Percentiles rank a stretch among this genome's conserved stretches.
phyloP scores from a whole-genome alignment of 2,888 invertebrate genomes.

The Falcaria lacertinaria region DNA sequence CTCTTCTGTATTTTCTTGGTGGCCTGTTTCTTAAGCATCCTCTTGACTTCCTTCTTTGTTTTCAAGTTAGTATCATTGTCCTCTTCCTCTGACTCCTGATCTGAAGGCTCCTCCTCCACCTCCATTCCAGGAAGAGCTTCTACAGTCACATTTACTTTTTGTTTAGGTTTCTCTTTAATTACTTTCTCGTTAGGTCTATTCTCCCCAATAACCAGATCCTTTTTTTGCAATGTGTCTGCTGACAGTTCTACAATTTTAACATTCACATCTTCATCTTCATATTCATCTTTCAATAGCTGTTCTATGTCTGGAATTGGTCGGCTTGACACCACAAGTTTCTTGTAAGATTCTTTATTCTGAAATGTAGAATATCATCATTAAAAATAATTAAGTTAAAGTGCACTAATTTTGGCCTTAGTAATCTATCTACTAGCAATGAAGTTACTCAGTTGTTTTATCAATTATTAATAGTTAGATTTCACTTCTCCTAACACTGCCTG shows the following conservation, averaged over 20 bases:
- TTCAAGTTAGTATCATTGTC: conserved; percentile 50
- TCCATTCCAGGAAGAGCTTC: conserved; percentile 59
- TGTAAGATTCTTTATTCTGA: conserved; percentile 84
- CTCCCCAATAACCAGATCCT: conserved; percentile 85
- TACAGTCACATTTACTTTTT: conserved; percentile 28
- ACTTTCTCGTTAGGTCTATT: conserved; percentile 75
- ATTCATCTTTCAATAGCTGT: conserved; percentile 83
- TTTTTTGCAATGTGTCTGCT: conserved; percentile 83
- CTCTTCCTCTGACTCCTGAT: conserved; percentile 37
- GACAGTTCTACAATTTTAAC: conserved; percentile 89
- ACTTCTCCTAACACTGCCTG: too few species aligned
- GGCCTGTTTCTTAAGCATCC: conserved; percentile 84
- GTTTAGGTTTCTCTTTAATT: conserved; percentile 26
- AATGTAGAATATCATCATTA: too few species aligned
- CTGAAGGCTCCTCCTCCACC: conserved; percentile 41
- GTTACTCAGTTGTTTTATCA: too few species aligned
- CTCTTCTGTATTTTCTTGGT: conserved; percentile 87
- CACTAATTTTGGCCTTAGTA: too few species aligned
- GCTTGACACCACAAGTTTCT: conserved; percentile 85
- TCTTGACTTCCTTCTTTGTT: conserved; percentile 85
- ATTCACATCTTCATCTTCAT: conserved; percentile 87
- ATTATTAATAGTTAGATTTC: too few species aligned
- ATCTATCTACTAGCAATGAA: too few species aligned
- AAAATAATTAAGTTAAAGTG: too few species aligned
- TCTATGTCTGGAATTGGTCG: conserved; percentile 85